Evolutionary conservation across 2,113 vertebrate species (phyloP), one percentile per base, ranked within the genome.

Genomic region (Anguilla rostrata): DNA sequence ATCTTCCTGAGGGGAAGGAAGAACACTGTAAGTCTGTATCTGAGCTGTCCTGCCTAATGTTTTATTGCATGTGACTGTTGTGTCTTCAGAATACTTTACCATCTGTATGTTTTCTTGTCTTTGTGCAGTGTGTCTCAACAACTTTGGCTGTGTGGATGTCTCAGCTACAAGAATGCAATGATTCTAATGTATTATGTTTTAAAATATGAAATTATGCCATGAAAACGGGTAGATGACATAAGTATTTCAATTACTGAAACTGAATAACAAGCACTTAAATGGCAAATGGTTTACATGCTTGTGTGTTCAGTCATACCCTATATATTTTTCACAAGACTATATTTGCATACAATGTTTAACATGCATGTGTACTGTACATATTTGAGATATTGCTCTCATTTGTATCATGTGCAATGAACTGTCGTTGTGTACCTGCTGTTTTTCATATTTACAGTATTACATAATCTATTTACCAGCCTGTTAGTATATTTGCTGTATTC

Each of bases 1-100:
- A 97, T 98, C 91, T 98, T 98, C 91, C 66, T 98, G 90, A 94
- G 96, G 40, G 96, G 97, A 11, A 96, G 96, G 78, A 98, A 97
- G 86, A 96, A 96, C 46, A 92, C 94, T 88, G 97, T 98, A 89
- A 96, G 95, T 95, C 9, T 29, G 14, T 84, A 84, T 79, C 49
- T 82, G 39, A 20, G 26, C 40, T 53, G 39, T 83, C 9, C 41
- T 26, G 9, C 39, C 16, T 41, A 49, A 18, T 46, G 41, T 16
- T 85, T n/a, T 39, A 56, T 7, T 40, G 2, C 0, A 39, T 81
- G 39, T 43, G 0, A 41, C 9, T 79, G 78, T 79, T 16, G 15
- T 80, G 39, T 81, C 39, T 20, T 81, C 4, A 29, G n/a, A 34
- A 4, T 34, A 34, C 71, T 34, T 75, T 75, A 41, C 79, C 39